Percentiles rank a stretch among this genome's conserved stretches.
Conservation (phyloP, 2,888 invertebrate genomes). For the Spilarctia lutea region DNA sequence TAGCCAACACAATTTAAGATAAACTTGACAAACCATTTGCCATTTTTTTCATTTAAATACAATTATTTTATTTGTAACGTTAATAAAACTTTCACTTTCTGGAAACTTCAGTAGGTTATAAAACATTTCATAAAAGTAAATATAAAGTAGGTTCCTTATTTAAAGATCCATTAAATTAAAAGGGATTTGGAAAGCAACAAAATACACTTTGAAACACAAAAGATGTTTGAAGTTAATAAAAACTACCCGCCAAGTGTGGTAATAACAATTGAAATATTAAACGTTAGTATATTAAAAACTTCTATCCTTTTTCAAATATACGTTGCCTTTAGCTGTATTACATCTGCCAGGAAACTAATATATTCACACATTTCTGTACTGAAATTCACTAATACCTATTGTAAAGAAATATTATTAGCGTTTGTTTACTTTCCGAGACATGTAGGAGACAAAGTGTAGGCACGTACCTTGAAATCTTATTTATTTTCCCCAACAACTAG, state of each 20-base stretch:
- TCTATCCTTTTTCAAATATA: background rate
- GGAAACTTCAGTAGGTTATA: background rate
- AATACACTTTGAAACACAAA: background rate
- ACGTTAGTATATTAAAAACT: no score
- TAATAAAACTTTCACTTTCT: background rate
- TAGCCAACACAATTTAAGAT: background rate
- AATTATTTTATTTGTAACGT: background rate
- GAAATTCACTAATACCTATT: background rate
- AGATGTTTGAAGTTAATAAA: no score
- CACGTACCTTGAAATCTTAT: background rate
- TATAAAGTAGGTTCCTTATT: background rate
- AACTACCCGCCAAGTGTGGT: background rate
- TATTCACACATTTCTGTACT: background rate
- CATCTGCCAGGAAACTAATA: background rate
- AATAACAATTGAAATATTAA: background rate
- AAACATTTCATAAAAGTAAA: background rate
- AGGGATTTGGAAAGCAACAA: background rate
- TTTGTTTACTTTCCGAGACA: background rate
- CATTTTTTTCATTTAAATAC: background rate
- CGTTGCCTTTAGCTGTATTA: background rate
- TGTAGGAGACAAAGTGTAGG: background rate
- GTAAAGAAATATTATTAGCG: background rate
- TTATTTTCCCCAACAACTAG: background rate
- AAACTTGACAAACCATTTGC: background rate
- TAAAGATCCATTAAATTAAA: background rate